A percentile compares a stretch with the other conserved stretches of the same genome.
Evolutionary conservation across 1,140 invertebrate species (phyloP).

Genomic region (Drosophila busckii): DNA sequence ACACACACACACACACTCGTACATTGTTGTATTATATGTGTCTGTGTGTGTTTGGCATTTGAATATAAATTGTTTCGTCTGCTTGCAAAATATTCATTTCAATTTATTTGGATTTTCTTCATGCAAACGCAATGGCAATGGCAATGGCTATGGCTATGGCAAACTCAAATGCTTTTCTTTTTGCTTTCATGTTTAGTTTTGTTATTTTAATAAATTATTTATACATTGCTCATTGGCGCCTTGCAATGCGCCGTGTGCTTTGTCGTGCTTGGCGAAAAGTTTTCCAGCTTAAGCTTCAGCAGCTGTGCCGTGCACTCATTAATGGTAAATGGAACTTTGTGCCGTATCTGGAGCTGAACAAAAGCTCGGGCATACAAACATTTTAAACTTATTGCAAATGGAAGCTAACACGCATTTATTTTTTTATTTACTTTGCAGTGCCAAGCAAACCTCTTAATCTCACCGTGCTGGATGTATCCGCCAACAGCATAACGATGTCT

Average conservation of each 20-base stretch:
- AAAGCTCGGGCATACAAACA: too few species aligned
- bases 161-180: too few species aligned
- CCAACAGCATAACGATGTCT: constrained; percentile 87
- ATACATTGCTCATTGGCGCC: constrained; percentile 45
- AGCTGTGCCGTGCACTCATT: constrained; percentile 10
- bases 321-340: constrained; percentile 11
- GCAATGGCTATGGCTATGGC: too few species aligned
- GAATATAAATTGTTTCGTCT: constrained; percentile 77
- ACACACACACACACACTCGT: constrained; percentile 15
- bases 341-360: too few species aligned
- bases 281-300: background rate
- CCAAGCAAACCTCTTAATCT: constrained; percentile 91
- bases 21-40: constrained; percentile 22
- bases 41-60: constrained; percentile 55
- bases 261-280: constrained; percentile 12
- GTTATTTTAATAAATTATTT: constrained; percentile 75
- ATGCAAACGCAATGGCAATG: too few species aligned
- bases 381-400: constrained; percentile 6
- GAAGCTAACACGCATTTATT: too few species aligned
- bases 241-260: background rate
- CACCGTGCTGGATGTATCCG: constrained; percentile 86
- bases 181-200: constrained; percentile 26
- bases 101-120: constrained; percentile 62
- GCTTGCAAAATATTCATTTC: constrained; percentile 73
- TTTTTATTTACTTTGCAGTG: constrained; percentile 81